Evolutionary conservation across 2,797 vertebrate genomes (phyloP), one percentile per base, ranked within the genome.

Genomic region (Choloepus didactylus): DNA sequence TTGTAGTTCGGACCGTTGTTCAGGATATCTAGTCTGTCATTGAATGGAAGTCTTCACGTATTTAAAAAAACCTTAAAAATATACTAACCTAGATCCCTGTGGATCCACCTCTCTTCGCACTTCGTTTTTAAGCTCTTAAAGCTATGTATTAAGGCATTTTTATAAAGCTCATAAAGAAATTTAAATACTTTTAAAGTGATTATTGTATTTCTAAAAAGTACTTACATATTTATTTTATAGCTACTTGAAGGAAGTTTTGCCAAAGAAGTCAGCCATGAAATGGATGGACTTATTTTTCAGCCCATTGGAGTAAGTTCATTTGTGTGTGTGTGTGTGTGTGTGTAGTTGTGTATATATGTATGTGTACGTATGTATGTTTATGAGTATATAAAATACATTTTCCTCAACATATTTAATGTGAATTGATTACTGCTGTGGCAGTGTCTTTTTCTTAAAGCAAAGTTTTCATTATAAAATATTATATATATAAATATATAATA

Each of bases 261-360:
- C 54, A 99, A 99, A 97, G 99, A 99, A 98, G 99, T 99, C 98
- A 99, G 99, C 98, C 99, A 99, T 88, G 99, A 99, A 98, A 99
- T 99, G 79, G 99, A 99, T 96, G 99, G 99, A 95, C 99, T 99
- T 87, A 99, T 99, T 98, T 99, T 99, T 98, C 99, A 99, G 97
- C 99, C 99, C 80, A 99, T 98, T 67, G 99, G 99, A 98, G 99
- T 99, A 99, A 99, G 99, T 98, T 98, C 10, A 35, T 82, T 41
- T 35, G 35, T 35, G 35, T 66, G 25, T 64, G 31, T 95, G 31
- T 38, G 0, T 27, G 3, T 31, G 5, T 51, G 41, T 69, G 29
- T 31, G 2, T 46, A 15, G 64, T 3, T 56, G 2, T 90, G 6
- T 60, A 14, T 69, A 15, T 81, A 15, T 75, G 10, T 56, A 15